Base-by-base conservation (phyloP, 2,888 invertebrate genomes). In the Noctua janthina region DNA sequence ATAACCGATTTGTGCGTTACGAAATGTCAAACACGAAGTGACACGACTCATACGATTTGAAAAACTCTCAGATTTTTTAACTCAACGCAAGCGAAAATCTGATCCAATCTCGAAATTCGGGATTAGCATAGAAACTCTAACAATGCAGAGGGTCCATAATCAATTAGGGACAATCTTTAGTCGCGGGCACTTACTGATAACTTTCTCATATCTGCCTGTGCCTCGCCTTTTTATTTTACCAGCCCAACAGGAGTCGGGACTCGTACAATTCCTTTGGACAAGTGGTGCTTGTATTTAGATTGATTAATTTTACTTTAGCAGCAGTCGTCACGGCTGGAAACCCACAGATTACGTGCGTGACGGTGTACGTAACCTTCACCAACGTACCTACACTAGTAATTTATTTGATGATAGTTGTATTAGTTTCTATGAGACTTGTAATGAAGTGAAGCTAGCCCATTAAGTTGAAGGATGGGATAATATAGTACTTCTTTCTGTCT, bases 281-380 rank as follows among this genome's bases (percentile, higher is more conserved):
- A 23, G 49, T 83, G 64, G 39, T 67, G 54, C 59, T 39, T 67
- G 29, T 67, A 66, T 56, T 59, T 51, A 67, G 56, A 51, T 66
- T 74, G 68, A 85, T 29, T 64, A 73, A 73, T 74, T 74, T 66
- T 70, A 69, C 17, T 49, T 68, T 54, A 69, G 69, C 75, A 74
- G 29, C 56, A 69, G 35, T 43, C 64, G 87, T 84, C 84, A 87
- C 81, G 84, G 84, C 78, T 81, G 87, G 39, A 62, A n/a, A 66
- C 43, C 23, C 64, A 59, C 67, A 71, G 29, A 81, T 72, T 81
- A 70, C 51, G 56, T 78, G 77, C 62, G 76, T 82, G 69, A 69
- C 76, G 88, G 46, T 43, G 39, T 71, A 39, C 62, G 69, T 77
- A 78, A 66, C 87, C 87, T 86, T 86, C 85, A 29, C n/a, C 35